Evolutionary conservation across 92 coral and sea anemone species (phyloP), one percentile per base, ranked within the genome.

Genomic region (Porites evermanni): DNA sequence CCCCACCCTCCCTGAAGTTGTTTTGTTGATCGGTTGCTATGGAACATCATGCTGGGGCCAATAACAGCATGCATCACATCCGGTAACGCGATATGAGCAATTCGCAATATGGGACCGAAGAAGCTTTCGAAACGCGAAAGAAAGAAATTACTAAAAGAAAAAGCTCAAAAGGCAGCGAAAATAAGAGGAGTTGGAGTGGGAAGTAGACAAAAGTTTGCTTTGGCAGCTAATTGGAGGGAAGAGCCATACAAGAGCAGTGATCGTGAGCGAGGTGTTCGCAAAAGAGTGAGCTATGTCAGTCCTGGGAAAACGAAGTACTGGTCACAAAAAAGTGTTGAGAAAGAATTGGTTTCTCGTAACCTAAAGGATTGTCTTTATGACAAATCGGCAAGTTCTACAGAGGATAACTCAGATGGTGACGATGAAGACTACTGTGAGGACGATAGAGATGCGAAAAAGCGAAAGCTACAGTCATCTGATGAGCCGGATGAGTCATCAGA

Each of bases 151-250:
- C n/a, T 60, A 3, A 12, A 16, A 12, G 65, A 60, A 12, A 8
- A 12, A 60, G 65, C 61, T 4, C 12, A 60, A 16, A 60, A 60
- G 10, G 14, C 65, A 60, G n/a, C 17, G 12, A 18, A 60, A 12
- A 8, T 4, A 16, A 60, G 65, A 60, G 65, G 14, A 60, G 12
- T 8, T 80, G 80, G 58, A 17, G 59, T 72, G 7, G 86, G 72
- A 64, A 75, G 76, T 44, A 20, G 59, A 2, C 14, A n/a, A 50
- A 72, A 72, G 59, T 72, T 72, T 50, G 76, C 24, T 71, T 78
- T 86, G 75, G 87, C 88, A 76, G 82, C 93, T 52, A 72, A 75
- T 52, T 90, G 93, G 88, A 72, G 73, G 68, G 85, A 87, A 79
- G 77, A 61, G 50, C 50, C 13, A 24, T 72, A 72, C 58, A 47